Evolutionary conservation across 2,797 vertebrate genomes (phyloP).

Genomic region (Gastrophryne carolinensis): DNA sequence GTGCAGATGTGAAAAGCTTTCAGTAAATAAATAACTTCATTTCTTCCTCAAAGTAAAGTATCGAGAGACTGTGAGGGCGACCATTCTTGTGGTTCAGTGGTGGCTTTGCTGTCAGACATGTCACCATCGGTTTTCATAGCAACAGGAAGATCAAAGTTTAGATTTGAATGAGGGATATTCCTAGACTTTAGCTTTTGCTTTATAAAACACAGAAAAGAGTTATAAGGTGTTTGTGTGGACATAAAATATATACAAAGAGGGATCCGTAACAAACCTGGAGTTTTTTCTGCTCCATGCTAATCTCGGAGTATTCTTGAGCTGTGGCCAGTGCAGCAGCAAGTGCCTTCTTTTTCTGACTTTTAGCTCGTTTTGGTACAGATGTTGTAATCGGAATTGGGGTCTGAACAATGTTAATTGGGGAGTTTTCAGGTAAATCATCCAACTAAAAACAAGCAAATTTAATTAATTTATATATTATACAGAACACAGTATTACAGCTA

Average conservation of each 20-base stretch:
- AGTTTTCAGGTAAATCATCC: conserved; percentile 93
- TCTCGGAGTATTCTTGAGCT: conserved; percentile 96
- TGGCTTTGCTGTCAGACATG: too few species aligned
- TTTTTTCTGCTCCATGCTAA: conserved; percentile 98
- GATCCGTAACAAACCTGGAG: conserved; percentile 75
- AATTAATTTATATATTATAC: neutral
- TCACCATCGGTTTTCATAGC: too few species aligned
- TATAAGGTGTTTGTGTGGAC: neutral
- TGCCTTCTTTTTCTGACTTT: conserved; percentile 98
- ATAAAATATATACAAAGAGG: neutral
- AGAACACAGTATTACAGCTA: neutral
- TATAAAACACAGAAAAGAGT: neutral
- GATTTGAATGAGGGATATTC: too few species aligned
- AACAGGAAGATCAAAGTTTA: too few species aligned
- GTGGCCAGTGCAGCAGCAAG: conserved; percentile 94
- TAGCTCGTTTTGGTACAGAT: conserved; percentile 94
- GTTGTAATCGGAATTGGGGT: conserved; percentile 98
- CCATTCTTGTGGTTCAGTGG: too few species aligned
- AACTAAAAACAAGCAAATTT: conserved; percentile 68
- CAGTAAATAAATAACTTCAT: too few species aligned
- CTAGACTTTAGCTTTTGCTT: too few species aligned
- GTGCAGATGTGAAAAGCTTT: too few species aligned
- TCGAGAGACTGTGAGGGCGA: too few species aligned
- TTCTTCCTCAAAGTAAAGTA: too few species aligned
- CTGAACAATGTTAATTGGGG: conserved; percentile 96